A percentile compares a stretch with the other conserved stretches of the same genome.
phyloP scores from a whole-genome alignment of 2,888 invertebrate genomes.

The Eupithecia exiguata region DNA sequence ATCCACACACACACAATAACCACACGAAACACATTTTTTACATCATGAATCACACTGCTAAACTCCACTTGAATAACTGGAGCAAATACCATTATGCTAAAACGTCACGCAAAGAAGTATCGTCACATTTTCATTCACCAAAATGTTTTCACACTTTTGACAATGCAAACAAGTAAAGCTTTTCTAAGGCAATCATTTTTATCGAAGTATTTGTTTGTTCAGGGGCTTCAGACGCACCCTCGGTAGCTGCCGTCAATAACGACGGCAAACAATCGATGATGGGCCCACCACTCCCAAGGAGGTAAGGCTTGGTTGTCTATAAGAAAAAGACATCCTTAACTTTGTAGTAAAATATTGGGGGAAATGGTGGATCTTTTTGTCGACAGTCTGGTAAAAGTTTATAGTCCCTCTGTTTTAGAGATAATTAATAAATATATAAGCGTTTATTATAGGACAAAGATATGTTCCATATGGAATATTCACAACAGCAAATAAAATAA shows the following conservation, averaged over 20 bases:
- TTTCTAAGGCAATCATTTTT: conserved; percentile 48
- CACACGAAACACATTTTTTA: not conserved
- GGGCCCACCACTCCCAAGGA: conserved; percentile 48
- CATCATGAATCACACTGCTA: not conserved
- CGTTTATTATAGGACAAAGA: too few relatives aligned
- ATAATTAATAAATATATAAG: too few relatives aligned
- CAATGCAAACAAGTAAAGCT: conserved; percentile 17
- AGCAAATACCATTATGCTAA: conserved; percentile 1
- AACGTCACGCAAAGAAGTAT: not conserved
- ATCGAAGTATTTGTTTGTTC: conserved; percentile 47
- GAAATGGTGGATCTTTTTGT: not conserved
- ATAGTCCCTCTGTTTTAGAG: not conserved
- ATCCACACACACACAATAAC: not conserved
- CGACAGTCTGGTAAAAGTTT: not conserved
- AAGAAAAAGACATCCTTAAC: not conserved
- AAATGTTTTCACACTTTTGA: conserved; percentile 17
- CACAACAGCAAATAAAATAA: too few relatives aligned
- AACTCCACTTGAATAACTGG: not conserved
- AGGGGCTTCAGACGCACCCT: conserved; percentile 44
- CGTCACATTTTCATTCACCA: conserved; percentile 1
- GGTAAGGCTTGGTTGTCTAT: conserved; percentile 9
- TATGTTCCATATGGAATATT: too few relatives aligned
- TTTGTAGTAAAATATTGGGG: not conserved
- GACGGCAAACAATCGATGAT: conserved; percentile 70
- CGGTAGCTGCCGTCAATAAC: conserved; percentile 66